A percentile compares a stretch with the other conserved stretches of the same genome.
phyloP scores from a whole-genome alignment of 2,888 invertebrate genomes.

The Ariolimax columbianus region DNA sequence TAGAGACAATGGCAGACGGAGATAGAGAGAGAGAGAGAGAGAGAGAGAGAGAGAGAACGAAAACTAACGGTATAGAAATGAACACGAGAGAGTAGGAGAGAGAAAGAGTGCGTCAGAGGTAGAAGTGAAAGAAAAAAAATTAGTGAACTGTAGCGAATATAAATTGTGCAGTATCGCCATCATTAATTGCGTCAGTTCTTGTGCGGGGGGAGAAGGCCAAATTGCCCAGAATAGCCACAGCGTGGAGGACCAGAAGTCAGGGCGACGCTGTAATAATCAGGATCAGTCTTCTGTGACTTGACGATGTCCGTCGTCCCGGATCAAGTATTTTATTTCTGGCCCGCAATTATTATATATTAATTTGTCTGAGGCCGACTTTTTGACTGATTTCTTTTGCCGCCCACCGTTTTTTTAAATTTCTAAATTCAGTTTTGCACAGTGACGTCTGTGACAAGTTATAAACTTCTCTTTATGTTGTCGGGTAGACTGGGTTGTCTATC shows the following conservation, averaged over 20 bases:
- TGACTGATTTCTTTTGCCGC: not conserved
- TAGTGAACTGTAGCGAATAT: not conserved
- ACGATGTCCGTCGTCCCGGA: not conserved
- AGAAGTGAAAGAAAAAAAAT: too few relatives aligned
- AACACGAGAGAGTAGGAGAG: too few relatives aligned
- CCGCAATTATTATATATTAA: not conserved
- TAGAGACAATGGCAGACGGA: too few relatives aligned
- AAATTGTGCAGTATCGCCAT: not conserved
- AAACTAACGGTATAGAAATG: too few relatives aligned
- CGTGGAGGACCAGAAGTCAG: not conserved
- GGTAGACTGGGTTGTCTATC: not conserved
- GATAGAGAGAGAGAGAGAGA: too few relatives aligned
- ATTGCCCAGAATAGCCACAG: not conserved
- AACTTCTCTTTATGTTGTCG: not conserved
- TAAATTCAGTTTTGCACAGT: not conserved
- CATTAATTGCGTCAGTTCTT: not conserved
- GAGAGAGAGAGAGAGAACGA: too few relatives aligned
- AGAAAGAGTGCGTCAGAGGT: too few relatives aligned
- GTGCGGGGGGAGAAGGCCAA: not conserved
- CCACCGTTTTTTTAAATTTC: not conserved
- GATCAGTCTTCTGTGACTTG: not conserved
- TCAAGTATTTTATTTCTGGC: constrained; percentile 20
- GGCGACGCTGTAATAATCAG: not conserved
- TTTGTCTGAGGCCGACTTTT: not conserved
- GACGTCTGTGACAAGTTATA: not conserved